Conservation (phyloP, 92 coral and sea anemone species). For the Metridium senile region DNA sequence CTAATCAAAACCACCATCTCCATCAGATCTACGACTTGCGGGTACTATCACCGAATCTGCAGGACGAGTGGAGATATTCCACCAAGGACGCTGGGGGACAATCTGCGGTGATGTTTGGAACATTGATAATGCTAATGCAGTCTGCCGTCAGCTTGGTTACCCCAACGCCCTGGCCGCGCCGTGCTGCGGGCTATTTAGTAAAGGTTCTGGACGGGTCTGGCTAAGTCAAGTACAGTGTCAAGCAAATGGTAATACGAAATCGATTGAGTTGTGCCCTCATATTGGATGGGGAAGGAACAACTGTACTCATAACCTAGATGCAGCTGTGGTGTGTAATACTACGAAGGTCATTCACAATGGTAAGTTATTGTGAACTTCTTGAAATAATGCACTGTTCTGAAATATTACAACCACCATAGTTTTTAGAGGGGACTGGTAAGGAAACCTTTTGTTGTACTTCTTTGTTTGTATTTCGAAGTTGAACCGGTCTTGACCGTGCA, state of each 20-base stretch:
- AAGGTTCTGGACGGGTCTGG: slow-evolving; percentile 64
- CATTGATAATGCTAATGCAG: slow-evolving; percentile 49
- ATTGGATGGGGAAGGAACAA: slow-evolving; percentile 59
- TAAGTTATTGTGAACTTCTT: too few relatives aligned
- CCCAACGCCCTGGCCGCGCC: slow-evolving; percentile 53
- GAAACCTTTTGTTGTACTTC: too few relatives aligned
- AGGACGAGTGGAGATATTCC: slow-evolving; percentile 59
- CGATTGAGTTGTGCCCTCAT: slow-evolving; percentile 45
- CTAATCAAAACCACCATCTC: background rate
- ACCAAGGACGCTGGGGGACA: slow-evolving; percentile 68
- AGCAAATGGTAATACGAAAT: slow-evolving; percentile 22
- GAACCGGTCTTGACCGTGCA: too few relatives aligned
- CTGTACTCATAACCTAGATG: slow-evolving; percentile 50
- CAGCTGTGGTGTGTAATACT: slow-evolving; percentile 48
- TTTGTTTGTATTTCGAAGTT: too few relatives aligned
- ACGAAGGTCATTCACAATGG: slow-evolving; percentile 31
- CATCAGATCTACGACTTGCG: slow-evolving; percentile 23
- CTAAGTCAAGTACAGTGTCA: slow-evolving; percentile 36
- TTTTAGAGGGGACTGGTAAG: too few relatives aligned
- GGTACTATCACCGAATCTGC: slow-evolving; percentile 29
- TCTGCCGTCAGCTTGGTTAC: slow-evolving; percentile 56
- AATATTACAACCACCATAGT: too few relatives aligned
- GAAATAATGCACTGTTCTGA: too few relatives aligned
- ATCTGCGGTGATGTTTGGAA: slow-evolving; percentile 50
- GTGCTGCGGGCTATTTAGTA: slow-evolving; percentile 58